Conservation (phyloP, 1,140 invertebrate genomes). For the Acromyrmex charruanus region DNA sequence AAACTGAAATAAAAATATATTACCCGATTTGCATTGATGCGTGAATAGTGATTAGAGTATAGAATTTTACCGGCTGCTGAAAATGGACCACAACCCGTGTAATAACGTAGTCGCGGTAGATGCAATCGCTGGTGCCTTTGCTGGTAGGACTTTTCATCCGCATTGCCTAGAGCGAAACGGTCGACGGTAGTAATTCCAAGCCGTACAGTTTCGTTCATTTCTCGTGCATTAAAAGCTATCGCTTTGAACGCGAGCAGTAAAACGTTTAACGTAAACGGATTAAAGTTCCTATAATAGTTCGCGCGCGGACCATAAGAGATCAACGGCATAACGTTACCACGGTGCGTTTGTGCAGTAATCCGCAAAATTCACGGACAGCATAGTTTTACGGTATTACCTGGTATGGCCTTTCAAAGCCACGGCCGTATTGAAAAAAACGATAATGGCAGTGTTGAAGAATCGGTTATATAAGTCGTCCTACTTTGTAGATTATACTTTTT, state of each 20-base stretch:
- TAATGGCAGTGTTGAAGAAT: conserved; percentile 7
- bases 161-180: neutral
- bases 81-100: conserved; percentile 33
- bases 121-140: conserved; percentile 5
- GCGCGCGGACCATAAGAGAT: conserved; percentile 35
- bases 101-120: conserved; percentile 24
- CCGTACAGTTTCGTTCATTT: conserved; percentile 54
- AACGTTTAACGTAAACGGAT: conserved; percentile 63
- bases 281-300: conserved; percentile 53
- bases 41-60: conserved; percentile 26
- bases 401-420: neutral
- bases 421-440: conserved; percentile 16
- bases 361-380: conserved; percentile 31
- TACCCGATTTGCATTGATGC: conserved; percentile 20
- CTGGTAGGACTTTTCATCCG: conserved; percentile 33
- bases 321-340: conserved; percentile 47
- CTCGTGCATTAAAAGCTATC: conserved; percentile 61
- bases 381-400: conserved; percentile 20
- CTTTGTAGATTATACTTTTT: neutral
- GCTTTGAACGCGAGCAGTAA: conserved; percentile 47
- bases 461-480: neutral
- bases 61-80: conserved; percentile 37
- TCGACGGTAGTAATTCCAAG: conserved; percentile 23
- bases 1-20: conserved; percentile 15
- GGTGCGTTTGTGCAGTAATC: conserved; percentile 14